These are phyloP conservation scores for Trachurus trachurus DNA, from an alignment of 2,797 vertebrate genomes.

Conservation along the genomic window DNA sequence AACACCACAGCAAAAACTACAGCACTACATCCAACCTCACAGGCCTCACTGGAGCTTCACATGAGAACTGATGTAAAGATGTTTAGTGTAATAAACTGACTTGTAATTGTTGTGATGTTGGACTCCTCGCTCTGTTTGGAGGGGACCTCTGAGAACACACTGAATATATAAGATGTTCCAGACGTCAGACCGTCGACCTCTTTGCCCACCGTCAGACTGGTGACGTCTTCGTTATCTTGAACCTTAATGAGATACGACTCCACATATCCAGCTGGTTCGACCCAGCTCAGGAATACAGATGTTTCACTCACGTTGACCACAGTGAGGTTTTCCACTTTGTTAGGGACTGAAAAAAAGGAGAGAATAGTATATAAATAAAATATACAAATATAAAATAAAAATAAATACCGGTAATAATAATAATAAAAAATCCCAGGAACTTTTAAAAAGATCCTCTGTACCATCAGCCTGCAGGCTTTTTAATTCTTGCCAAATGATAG, in stretches of 20 bases:
- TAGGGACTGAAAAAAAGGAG: conserved; percentile 66
- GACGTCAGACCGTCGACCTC: neutral
- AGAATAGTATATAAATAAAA: too few species aligned
- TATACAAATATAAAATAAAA: too few species aligned
- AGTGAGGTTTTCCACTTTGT: conserved; percentile 21
- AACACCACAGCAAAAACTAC: neutral
- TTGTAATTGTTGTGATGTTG: neutral
- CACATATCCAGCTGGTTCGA: conserved; percentile 39
- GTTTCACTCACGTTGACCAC: rapidly evolving
- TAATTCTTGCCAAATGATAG: too few species aligned
- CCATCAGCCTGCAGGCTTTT: too few species aligned
- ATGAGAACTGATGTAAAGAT: too few species aligned
- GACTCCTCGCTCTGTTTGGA: conserved; percentile 30
- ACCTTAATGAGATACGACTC: conserved; percentile 39
- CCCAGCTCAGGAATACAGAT: conserved; percentile 54
- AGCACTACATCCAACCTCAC: too few species aligned
- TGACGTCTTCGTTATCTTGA: rapidly evolving
- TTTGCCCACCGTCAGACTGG: rapidly evolving
- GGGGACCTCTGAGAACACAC: conserved; percentile 49
- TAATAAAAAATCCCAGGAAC: too few species aligned
- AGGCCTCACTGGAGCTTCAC: neutral
- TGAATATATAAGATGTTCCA: conserved; percentile 59
- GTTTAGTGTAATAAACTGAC: conserved; percentile 73
- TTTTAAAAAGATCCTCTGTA: too few species aligned
- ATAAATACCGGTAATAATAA: too few species aligned